Conservation (phyloP, 2,113 vertebrate genomes). For the Fukomys damarensis region DNA sequence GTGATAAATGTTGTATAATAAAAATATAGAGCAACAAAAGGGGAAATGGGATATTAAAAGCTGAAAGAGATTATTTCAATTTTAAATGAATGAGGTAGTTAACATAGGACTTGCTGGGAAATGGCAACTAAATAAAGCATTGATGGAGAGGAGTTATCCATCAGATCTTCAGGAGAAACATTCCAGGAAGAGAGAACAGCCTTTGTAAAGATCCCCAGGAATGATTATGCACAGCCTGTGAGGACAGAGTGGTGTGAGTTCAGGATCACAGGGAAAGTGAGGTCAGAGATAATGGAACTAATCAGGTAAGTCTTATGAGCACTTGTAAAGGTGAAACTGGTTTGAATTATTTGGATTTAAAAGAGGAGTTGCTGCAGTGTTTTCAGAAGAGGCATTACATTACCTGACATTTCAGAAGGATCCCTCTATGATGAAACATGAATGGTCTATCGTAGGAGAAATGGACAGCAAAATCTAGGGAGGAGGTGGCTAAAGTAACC, state of each 20-base stretch:
- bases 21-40: neutral
- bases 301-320: neutral
- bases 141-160: neutral
- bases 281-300: neutral
- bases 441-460: neutral
- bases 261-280: too few species aligned
- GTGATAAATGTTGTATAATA: neutral
- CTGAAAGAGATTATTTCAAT: neutral
- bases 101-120: neutral
- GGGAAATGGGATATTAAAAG: neutral
- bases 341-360: neutral
- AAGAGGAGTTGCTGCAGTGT: neutral
- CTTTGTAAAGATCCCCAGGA: neutral
- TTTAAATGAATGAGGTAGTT: neutral
- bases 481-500: neutral
- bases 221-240: neutral
- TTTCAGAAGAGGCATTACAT: neutral
- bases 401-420: neutral
- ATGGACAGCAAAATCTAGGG: neutral
- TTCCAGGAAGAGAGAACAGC: neutral
- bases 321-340: neutral
- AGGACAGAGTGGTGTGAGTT: too few species aligned
- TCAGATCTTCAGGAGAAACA: neutral
- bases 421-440: neutral
- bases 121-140: neutral